phyloP scores from a whole-genome alignment of 2,797 vertebrate genomes.

The Cephalopachus bancanus region DNA sequence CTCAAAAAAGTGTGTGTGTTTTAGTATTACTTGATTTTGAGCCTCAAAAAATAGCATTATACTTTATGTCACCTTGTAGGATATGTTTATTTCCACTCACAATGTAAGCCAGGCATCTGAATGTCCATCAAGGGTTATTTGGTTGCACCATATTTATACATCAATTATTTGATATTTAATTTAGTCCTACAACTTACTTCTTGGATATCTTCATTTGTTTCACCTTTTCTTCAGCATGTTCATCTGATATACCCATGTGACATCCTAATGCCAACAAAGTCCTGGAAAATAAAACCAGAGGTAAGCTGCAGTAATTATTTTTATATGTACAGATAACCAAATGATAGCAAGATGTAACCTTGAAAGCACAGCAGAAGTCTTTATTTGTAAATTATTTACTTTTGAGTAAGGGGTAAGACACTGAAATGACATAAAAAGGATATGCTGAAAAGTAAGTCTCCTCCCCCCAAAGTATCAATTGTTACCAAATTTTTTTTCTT shows the following conservation, averaged over 20 bases:
- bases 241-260: constrained; percentile 96
- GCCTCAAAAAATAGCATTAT: not conserved
- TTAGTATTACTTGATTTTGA: not conserved
- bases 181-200: constrained; percentile 91
- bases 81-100: not conserved
- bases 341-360: accelerated
- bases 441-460: not conserved
- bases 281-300: constrained; percentile 87
- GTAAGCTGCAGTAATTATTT: not conserved
- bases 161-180: accelerated
- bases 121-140: not conserved
- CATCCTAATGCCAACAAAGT: constrained; percentile 96
- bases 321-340: not conserved
- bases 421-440: not conserved
- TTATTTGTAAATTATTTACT: not conserved
- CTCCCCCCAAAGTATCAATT: too few species aligned
- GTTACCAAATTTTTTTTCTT: too few species aligned
- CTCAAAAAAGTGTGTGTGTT: not conserved
- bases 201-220: constrained; percentile 95
- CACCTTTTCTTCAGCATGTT: constrained; percentile 95
- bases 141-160: not conserved
- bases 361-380: not conserved
- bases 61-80: not conserved
- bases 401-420: not conserved
- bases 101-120: not conserved